Evolutionary conservation across 1,140 invertebrate species (phyloP).

Genomic region (Pachyrhynchus sulphureomaculatus): DNA sequence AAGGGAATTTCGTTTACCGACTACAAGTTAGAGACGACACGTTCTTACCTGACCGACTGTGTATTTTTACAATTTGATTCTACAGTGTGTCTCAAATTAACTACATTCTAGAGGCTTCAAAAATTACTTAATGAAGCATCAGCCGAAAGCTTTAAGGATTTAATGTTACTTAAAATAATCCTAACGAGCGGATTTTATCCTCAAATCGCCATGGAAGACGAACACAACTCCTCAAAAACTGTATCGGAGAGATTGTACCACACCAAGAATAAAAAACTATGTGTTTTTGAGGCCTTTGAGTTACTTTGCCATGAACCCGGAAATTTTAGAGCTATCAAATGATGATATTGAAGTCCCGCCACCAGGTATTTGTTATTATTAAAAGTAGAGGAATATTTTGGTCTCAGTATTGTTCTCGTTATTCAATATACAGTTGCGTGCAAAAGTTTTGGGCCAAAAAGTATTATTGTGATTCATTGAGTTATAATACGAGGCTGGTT

Average conservation of each 20-base stretch:
- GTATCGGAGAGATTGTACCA: conserved; percentile 91
- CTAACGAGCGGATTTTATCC: conserved; percentile 91
- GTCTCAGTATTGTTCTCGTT: neutral
- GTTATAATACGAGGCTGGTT: too few relatives aligned
- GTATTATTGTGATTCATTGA: too few relatives aligned
- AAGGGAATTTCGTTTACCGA: too few relatives aligned
- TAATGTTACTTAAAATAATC: conserved; percentile 88
- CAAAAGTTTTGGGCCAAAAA: too few relatives aligned
- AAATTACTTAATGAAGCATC: conserved; percentile 69
- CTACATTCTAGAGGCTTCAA: conserved; percentile 50
- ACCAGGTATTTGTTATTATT: conserved; percentile 36
- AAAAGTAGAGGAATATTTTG: neutral
- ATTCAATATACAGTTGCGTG: too few relatives aligned
- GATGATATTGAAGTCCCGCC: conserved; percentile 68
- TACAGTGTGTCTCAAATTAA: too few relatives aligned
- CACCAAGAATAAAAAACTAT: conserved; percentile 87
- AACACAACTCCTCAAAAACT: conserved; percentile 89
- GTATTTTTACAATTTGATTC: too few relatives aligned
- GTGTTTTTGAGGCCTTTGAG: conserved; percentile 88
- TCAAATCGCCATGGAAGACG: conserved; percentile 88
- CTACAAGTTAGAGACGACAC: too few relatives aligned
- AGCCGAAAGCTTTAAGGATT: conserved; percentile 75
- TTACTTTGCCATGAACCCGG: conserved; percentile 80
- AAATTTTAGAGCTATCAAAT: conserved; percentile 76
- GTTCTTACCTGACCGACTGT: too few relatives aligned